phyloP scores from a whole-genome alignment of 1,140 invertebrate species.

The Tetramorium alpestre region DNA sequence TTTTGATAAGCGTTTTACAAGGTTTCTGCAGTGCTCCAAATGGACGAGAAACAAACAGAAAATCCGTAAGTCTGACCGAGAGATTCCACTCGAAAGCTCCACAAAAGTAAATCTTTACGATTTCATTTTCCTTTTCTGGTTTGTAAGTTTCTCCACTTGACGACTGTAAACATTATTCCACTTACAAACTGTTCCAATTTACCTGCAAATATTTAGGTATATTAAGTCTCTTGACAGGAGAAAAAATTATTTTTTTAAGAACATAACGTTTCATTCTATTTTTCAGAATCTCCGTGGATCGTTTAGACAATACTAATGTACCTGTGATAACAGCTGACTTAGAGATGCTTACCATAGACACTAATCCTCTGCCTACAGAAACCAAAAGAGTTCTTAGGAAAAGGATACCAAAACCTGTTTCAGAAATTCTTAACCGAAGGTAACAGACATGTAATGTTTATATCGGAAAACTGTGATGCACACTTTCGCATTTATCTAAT shows the following conservation, averaged over 20 bases:
- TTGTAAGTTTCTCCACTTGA: not conserved
- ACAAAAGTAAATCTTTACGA: not conserved
- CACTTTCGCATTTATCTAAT: not conserved
- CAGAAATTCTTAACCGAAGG: conserved; percentile 78
- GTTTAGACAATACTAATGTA: conserved; percentile 71
- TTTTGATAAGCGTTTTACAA: not conserved
- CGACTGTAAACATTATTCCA: not conserved
- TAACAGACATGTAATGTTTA: conserved; percentile 54
- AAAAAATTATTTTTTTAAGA: conserved; percentile 1
- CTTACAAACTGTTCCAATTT: not conserved
- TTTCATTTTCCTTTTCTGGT: not conserved
- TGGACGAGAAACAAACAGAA: conserved; percentile 55
- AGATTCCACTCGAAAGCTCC: not conserved
- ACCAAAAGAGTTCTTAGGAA: conserved; percentile 66
- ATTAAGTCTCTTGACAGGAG: not conserved
- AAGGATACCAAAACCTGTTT: conserved; percentile 56
- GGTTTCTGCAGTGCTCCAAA: conserved; percentile 16
- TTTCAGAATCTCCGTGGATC: conserved; percentile 55
- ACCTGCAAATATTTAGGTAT: not conserved
- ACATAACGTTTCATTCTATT: not conserved
- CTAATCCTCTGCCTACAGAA: conserved; percentile 34
- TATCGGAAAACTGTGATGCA: not conserved
- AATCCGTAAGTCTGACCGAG: conserved; percentile 49
- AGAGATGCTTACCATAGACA: conserved; percentile 79
- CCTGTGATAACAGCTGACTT: conserved; percentile 80